These are phyloP conservation scores for Athrips mouffetella DNA, from an alignment of 2,888 invertebrate genomes.

Conservation along the genomic window DNA sequence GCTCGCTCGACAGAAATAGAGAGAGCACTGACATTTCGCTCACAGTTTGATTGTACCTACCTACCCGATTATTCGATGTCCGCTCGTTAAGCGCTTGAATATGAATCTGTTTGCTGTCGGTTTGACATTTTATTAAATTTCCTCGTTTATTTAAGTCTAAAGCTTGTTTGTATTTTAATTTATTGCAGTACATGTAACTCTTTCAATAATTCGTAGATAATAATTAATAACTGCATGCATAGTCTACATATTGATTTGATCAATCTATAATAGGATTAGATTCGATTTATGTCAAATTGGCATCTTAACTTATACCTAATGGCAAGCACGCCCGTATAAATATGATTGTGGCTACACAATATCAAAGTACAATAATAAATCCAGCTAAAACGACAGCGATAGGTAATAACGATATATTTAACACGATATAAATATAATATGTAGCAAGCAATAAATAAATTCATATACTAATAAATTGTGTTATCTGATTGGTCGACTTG, in stretches of 20 bases:
- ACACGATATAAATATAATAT: slow-evolving; percentile 5
- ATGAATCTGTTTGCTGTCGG: slow-evolving; percentile 23
- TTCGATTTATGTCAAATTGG: slow-evolving; percentile 8
- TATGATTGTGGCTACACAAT: background rate
- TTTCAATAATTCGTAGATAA: background rate
- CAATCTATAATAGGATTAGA: slow-evolving; percentile 9
- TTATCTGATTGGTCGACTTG: slow-evolving; percentile 40
- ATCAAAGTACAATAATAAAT: slow-evolving; percentile 1
- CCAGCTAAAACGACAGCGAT: background rate
- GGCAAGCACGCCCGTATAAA: background rate
- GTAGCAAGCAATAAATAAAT: slow-evolving; percentile 24
- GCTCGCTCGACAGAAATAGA: slow-evolving; percentile 65
- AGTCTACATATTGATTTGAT: slow-evolving; percentile 10
- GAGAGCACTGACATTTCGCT: slow-evolving; percentile 70
- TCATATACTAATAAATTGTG: slow-evolving; percentile 37
- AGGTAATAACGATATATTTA: slow-evolving; percentile 14
- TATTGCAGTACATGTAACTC: background rate
- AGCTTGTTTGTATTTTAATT: background rate
- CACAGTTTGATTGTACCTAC: slow-evolving; percentile 55
- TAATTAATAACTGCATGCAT: slow-evolving; percentile 6
- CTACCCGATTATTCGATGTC: slow-evolving; percentile 56
- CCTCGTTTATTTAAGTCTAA: slow-evolving; percentile 18
- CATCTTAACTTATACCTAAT: slow-evolving; percentile 7
- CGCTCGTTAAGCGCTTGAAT: slow-evolving; percentile 41
- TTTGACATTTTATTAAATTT: slow-evolving; percentile 30